Conservation (phyloP, 1,140 invertebrate genomes). For the Drosophila pseudoananassae region DNA sequence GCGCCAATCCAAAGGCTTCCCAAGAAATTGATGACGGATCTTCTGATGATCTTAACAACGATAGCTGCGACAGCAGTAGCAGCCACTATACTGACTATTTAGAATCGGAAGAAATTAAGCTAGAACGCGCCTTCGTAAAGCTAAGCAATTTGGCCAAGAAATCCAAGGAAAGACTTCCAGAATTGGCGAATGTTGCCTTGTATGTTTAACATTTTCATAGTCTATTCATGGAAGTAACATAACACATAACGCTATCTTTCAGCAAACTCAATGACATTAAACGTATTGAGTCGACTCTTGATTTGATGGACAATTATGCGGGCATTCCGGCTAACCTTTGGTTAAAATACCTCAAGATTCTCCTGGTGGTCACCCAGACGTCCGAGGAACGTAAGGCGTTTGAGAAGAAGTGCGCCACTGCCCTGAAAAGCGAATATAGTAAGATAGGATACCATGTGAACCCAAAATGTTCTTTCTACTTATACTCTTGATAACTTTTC, state of each 20-base stretch:
- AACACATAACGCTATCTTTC: too few relatives aligned
- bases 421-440: slow-evolving; percentile 48
- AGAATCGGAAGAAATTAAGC: too few relatives aligned
- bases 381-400: slow-evolving; percentile 24
- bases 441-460: not conserved
- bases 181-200: not conserved
- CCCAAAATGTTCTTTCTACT: not conserved
- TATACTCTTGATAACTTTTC: not conserved
- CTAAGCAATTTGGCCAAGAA: not conserved
- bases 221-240: not conserved
- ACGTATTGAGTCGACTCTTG: slow-evolving; percentile 34
- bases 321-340: slow-evolving; percentile 54
- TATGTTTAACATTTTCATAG: not conserved
- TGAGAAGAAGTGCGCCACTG: slow-evolving; percentile 27
- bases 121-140: not conserved
- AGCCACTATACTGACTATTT: too few relatives aligned
- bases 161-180: too few relatives aligned
- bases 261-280: slow-evolving; percentile 51
- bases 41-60: not conserved
- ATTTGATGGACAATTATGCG: slow-evolving; percentile 4
- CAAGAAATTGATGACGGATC: not conserved
- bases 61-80: too few relatives aligned
- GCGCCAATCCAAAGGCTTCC: not conserved
- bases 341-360: slow-evolving; percentile 46
- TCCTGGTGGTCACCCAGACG: slow-evolving; percentile 50